Evolutionary conservation across 2,888 invertebrate species (phyloP), one percentile per base, ranked within the genome.

Genomic region (Drosophila fulvimacula): DNA sequence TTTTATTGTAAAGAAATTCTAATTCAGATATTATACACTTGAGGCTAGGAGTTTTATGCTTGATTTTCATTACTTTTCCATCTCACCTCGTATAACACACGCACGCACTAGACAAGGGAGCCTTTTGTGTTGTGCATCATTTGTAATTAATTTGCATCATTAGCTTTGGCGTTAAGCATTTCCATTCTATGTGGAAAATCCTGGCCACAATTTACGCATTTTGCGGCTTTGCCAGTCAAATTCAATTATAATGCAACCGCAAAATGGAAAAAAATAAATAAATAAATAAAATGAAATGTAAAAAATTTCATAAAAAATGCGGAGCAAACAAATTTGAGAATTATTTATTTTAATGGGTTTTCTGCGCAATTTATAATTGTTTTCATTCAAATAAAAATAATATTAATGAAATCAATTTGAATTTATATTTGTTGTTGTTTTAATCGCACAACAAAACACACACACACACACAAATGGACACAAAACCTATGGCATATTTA

Each of bases 81-180:
- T 27, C 24, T 55, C 19, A 56, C 27, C 46, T 48, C 46, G 46
- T n/a, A 15, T 9, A 24, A 61, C 53, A 34, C 38, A 56, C 27
- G 51, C 24, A 41, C 17, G 52, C 17, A 24, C n/a, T 52, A 36
- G 19, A 39, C 53, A 42, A 34, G 36, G 13, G 44, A 36, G 15
- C 34, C 61, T 67, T 73, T 73, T 84, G 72, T 71, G 66, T 39
- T 73, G 67, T 56, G 64, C 69, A 65, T 87, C 71, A 87, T 83
- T 83, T 89, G 88, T 88, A 83, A 88, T 83, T 89, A 83, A 83
- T 83, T 83, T 84, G 85, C 89, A 69, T 70, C 73, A 83, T 83
- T 83, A 83, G 83, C 88, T 66, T 68, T 72, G 69, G 34, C 42
- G 56, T 30, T 46, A 48, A 56, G 52, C 51, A 73, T 62, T 67